These are phyloP conservation scores for Amazona vittata DNA, from an alignment of 2,113 vertebrate genomes.

Conservation along the genomic window DNA sequence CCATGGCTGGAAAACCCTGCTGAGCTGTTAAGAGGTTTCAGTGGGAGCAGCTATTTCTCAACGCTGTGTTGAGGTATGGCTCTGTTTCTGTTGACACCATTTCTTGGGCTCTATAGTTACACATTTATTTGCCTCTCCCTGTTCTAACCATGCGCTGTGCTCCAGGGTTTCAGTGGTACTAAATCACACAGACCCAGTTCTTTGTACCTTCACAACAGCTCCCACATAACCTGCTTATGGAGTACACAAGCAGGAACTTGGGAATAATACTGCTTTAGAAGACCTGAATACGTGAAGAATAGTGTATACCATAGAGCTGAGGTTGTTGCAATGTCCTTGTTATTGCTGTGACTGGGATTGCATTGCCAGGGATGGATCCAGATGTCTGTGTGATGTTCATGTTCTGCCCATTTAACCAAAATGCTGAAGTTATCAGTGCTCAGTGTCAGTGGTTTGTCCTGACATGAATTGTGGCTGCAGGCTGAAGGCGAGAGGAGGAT, in stretches of 20 bases:
- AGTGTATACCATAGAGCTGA: not conserved
- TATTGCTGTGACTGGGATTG: not conserved
- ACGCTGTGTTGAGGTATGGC: fast-evolving
- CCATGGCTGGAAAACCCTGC: too few relatives aligned
- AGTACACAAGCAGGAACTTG: not conserved
- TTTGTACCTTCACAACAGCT: not conserved
- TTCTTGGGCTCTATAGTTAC: not conserved
- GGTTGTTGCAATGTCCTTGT: not conserved
- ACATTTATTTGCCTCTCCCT: not conserved
- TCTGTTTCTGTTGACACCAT: not conserved
- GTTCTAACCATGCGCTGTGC: not conserved
- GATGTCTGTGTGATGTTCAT: not conserved
- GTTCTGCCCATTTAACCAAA: not conserved
- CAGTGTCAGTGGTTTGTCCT: not conserved
- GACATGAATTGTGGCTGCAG: not conserved
- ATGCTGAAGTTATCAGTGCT: not conserved
- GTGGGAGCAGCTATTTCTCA: not conserved
- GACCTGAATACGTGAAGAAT: not conserved
- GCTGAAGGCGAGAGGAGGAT: not conserved
- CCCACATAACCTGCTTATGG: not conserved
- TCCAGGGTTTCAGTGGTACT: not conserved
- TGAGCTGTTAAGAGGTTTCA: not conserved
- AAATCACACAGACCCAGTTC: not conserved
- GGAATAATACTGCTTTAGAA: not conserved
- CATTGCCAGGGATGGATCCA: fast-evolving